Base-by-base conservation (phyloP, 2,888 invertebrate genomes). In the Eupithecia insigniata region DNA sequence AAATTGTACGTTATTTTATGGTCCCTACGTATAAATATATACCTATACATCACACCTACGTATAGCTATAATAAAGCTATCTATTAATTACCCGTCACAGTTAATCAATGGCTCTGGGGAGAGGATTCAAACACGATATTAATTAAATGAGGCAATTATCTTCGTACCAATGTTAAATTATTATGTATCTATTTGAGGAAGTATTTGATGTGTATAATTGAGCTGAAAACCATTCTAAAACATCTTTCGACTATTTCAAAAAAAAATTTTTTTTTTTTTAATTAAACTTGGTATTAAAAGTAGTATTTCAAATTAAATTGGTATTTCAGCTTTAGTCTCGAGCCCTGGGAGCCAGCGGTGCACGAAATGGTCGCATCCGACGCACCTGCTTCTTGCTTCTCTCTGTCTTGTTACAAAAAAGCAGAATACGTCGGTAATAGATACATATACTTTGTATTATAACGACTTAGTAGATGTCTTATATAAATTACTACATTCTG, bases 341-440 rank as follows among this genome's bases (percentile, higher is more conserved):
- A 43, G 22, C 62, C 32, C 28, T 61, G 61, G 18, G 68, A 70
- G 61, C 71, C 69, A 73, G 71, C 64, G 67, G 72, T 64, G 69
- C 69, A 65, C 36, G 73, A 71, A 71, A 75, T 75, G 67, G 60
- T 46, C 46, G 64, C 72, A 69, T 73, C 71, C 67, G 69, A 60
- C 61, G 36, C 70, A 66, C 73, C 68, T 72, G 71, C 62, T 64
- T 64, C 60, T 26, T 60, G 58, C 39, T 34, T 32, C 28, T 30
- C 36, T 64, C 64, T 60, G 30, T 18, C 18, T 60, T 58, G 28
- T 58, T 60, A 30, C 30, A 22, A 10, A n/a, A 7, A 28, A 58
- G n/a, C 16, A 60, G 30, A 30, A 30, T 60, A 60, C 60, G 30
- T 60, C 0, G 10, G 46, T 51, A 46, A n/a, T 46, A 46, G 16